These are phyloP conservation scores for Pheosia gnoma DNA, from an alignment of 2,888 invertebrate genomes.

Conservation along the genomic window DNA sequence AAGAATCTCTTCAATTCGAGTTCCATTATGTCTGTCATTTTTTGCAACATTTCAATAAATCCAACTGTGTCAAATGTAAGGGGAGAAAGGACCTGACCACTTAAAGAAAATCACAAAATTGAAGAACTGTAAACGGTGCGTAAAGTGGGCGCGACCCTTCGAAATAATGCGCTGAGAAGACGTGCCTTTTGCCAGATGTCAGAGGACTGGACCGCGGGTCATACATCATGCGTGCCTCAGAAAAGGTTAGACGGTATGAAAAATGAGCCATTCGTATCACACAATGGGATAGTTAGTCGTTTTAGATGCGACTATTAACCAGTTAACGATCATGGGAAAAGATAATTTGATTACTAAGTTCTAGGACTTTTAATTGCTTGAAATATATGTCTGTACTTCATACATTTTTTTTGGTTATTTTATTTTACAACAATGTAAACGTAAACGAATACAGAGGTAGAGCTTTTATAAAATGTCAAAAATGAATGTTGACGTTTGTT, in stretches of 20 bases:
- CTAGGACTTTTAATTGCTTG: not conserved
- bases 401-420: too few relatives aligned
- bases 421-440: not conserved
- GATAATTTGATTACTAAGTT: not conserved
- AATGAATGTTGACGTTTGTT: not conserved
- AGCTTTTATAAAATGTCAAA: not conserved
- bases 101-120: constrained; percentile 83
- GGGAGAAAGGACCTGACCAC: constrained; percentile 72
- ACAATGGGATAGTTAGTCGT: constrained; percentile 16
- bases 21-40: constrained; percentile 31
- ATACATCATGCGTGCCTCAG: constrained; percentile 71
- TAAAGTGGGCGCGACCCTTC: constrained; percentile 68
- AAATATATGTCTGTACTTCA: too few relatives aligned
- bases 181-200: constrained; percentile 69
- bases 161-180: constrained; percentile 62
- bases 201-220: constrained; percentile 55
- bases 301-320: constrained; percentile 7
- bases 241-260: constrained; percentile 58
- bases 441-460: not conserved
- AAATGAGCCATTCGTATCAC: constrained; percentile 50
- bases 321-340: not conserved
- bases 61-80: constrained; percentile 47
- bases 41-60: constrained; percentile 60
- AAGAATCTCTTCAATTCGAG: constrained; percentile 14
- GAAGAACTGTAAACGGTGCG: constrained; percentile 82